Percentiles rank a stretch among this genome's conserved stretches.
Conservation (phyloP, 2,888 invertebrate species). For the Embidobia sp. region DNA sequence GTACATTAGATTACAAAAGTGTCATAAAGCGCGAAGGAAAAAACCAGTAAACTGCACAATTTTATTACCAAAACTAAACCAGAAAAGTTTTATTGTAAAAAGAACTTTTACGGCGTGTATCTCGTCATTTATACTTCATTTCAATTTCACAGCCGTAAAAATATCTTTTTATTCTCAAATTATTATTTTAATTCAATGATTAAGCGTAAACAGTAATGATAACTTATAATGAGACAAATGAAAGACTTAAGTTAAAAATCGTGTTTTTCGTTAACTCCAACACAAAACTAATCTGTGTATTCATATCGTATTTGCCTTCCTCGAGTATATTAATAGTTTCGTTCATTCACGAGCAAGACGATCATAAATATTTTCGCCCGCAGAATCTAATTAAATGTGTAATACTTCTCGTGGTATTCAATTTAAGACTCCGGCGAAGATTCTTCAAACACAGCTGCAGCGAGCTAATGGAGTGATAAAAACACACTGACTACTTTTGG, state of each 20-base stretch:
- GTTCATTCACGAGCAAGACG: conserved; percentile 24
- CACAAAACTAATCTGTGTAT: conserved; percentile 55
- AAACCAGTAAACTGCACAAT: too few species aligned
- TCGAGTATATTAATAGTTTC: conserved; percentile 41
- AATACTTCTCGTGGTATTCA: conserved; percentile 44
- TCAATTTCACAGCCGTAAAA: too few species aligned
- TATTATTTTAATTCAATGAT: too few species aligned
- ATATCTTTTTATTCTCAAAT: too few species aligned
- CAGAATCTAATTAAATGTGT: conserved; percentile 56
- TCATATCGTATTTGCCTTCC: conserved; percentile 35
- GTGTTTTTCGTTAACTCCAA: conserved; percentile 43
- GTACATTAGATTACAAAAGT: too few species aligned
- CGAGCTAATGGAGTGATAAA: conserved; percentile 59
- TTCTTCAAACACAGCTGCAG: conserved; percentile 53
- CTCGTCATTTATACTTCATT: too few species aligned
- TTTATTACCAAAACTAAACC: too few species aligned
- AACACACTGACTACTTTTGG: conserved; percentile 52
- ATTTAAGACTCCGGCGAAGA: conserved; percentile 18
- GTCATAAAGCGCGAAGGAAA: too few species aligned
- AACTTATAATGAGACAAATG: conserved; percentile 34
- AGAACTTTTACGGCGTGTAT: too few species aligned
- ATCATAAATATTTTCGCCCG: conserved; percentile 42
- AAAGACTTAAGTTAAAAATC: conserved; percentile 41
- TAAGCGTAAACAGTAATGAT: too few species aligned
- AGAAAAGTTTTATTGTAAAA: too few species aligned